Evolutionary conservation across 2,888 invertebrate genomes (phyloP).

Genomic region (Tenodera sinensis): DNA sequence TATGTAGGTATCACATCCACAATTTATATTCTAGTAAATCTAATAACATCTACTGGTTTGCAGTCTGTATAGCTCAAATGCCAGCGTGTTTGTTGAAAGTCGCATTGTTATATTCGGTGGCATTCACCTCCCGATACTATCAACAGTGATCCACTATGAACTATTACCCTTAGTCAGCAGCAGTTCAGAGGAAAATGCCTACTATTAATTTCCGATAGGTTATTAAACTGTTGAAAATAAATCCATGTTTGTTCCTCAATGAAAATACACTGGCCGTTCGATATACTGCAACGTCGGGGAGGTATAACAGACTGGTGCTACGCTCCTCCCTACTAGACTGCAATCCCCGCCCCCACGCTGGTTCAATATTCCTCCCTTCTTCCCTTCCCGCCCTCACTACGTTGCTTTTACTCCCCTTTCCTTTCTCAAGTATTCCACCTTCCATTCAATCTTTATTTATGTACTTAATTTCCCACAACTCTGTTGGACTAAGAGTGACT

Average conservation of each 20-base stretch:
- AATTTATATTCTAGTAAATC: too few species aligned
- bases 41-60: too few species aligned
- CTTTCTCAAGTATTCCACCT: background rate
- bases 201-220: background rate
- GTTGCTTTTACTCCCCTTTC: background rate
- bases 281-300: background rate
- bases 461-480: background rate
- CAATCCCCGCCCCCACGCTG: background rate
- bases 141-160: too few species aligned
- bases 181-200: too few species aligned
- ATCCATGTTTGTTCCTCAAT: background rate
- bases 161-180: too few species aligned
- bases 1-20: too few species aligned
- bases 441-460: background rate
- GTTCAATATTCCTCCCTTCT: conserved; percentile 11
- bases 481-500: background rate
- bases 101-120: too few species aligned
- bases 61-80: too few species aligned
- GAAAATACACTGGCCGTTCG: background rate
- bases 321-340: background rate
- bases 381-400: background rate
- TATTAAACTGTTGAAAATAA: background rate
- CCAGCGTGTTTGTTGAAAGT: too few species aligned
- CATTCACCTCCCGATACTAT: too few species aligned
- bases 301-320: background rate